Percentiles rank a stretch among this genome's conserved stretches.
Conservation (phyloP, 2,113 vertebrate species). For the Donacobius atricapilla region DNA sequence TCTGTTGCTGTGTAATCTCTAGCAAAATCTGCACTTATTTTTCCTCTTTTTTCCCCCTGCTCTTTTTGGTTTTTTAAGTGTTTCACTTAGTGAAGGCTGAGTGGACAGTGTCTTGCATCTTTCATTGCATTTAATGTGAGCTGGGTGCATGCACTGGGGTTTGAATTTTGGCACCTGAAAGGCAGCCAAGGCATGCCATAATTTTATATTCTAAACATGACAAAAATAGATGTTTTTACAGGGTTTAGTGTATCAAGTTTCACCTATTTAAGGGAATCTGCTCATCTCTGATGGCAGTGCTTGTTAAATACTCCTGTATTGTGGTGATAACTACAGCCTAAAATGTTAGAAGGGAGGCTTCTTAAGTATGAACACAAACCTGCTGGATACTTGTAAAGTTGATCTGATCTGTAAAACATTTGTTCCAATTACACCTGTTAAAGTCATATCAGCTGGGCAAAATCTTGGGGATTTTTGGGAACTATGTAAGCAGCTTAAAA, state of each 20-base stretch:
- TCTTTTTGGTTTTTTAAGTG: fast-evolving
- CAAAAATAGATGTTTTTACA: neutral
- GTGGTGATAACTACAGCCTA: neutral
- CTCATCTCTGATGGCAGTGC: neutral
- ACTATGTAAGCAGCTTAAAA: neutral
- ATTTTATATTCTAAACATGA: neutral
- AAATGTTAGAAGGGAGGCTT: neutral
- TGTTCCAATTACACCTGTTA: neutral
- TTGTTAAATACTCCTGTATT: neutral
- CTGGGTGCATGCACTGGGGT: neutral
- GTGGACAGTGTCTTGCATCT: neutral
- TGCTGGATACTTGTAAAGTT: neutral
- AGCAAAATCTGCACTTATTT: neutral
- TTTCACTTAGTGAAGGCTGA: neutral
- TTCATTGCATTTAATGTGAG: neutral
- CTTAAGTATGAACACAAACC: neutral
- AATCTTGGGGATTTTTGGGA: neutral
- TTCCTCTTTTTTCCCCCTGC: fast-evolving
- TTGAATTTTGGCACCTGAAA: neutral
- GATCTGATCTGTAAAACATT: neutral
- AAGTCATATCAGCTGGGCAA: neutral
- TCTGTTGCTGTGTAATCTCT: neutral
- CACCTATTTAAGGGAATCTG: neutral
- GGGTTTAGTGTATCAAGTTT: neutral
- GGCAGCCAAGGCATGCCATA: neutral